phyloP scores from a whole-genome alignment of 2,797 vertebrate genomes.

The Sebastes itinus region DNA sequence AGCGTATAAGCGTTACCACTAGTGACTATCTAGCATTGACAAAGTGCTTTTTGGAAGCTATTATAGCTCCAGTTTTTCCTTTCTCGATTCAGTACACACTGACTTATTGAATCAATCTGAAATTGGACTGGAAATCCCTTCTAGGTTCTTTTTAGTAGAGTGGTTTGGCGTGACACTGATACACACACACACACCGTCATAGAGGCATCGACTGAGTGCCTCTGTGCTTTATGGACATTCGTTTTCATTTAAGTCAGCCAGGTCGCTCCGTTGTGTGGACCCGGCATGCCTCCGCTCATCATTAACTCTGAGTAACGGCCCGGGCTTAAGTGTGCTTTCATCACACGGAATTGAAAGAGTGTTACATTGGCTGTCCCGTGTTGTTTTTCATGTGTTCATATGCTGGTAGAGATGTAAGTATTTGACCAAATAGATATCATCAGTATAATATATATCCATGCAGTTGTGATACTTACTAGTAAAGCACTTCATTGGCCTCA shows the following conservation, averaged over 20 bases:
- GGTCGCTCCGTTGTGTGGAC: background rate
- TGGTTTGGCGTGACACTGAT: background rate
- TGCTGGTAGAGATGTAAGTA: background rate
- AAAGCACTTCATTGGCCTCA: slow-evolving; percentile 98
- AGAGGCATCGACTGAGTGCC: background rate
- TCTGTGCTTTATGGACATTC: slow-evolving; percentile 24
- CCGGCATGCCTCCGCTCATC: background rate
- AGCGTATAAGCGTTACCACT: background rate
- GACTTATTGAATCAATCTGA: slow-evolving; percentile 19
- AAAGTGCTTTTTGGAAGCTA: slow-evolving; percentile 18
- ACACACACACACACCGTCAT: slow-evolving; percentile 4
- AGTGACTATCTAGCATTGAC: background rate
- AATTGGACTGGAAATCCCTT: slow-evolving; percentile 14
- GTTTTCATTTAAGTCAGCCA: slow-evolving; percentile 32
- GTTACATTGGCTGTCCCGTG: background rate
- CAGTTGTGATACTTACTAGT: slow-evolving; percentile 90
- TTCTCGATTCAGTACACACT: background rate
- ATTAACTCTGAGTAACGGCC: slow-evolving; percentile 10
- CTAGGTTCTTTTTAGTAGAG: background rate
- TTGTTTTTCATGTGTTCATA: background rate
- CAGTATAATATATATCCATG: background rate
- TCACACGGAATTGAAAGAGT: slow-evolving; percentile 2
- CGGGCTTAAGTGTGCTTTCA: background rate
- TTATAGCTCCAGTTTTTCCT: background rate
- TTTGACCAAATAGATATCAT: slow-evolving; percentile 6